These are phyloP conservation scores for Lamproptera curius DNA, from an alignment of 2,888 invertebrate species.

Conservation along the genomic window DNA sequence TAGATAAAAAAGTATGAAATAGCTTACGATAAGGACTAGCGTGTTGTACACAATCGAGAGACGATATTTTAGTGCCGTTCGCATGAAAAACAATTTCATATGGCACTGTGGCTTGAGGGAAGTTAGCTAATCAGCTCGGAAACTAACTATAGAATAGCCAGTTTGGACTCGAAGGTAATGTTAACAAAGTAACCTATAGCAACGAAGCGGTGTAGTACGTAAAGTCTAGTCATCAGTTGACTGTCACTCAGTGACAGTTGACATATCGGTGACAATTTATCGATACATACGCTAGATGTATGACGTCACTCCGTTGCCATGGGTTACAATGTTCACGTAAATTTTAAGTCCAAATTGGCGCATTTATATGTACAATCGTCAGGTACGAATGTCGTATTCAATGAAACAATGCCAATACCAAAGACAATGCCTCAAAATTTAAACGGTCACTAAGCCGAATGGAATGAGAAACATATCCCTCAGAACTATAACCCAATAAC, in stretches of 20 bases:
- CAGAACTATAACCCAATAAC: conserved; percentile 4
- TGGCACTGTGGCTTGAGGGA: conserved; percentile 13
- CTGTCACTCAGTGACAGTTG: too few relatives aligned
- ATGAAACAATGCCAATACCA: conserved; percentile 37
- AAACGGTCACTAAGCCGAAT: conserved; percentile 30
- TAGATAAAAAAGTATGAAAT: conserved; percentile 16
- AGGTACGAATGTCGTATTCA: conserved; percentile 30
- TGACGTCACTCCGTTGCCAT: too few relatives aligned
- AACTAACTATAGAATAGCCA: conserved; percentile 14
- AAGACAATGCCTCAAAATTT: conserved; percentile 42
- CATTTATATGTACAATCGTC: conserved; percentile 17
- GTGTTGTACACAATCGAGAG: conserved; percentile 20
- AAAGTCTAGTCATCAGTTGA: too few relatives aligned
- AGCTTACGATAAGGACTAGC: conserved; percentile 23
- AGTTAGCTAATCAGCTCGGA: conserved; percentile 5
- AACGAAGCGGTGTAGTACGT: too few relatives aligned
- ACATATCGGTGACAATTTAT: too few relatives aligned
- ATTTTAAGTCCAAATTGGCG: too few relatives aligned
- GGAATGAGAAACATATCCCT: conserved; percentile 44
- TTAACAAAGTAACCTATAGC: too few relatives aligned
- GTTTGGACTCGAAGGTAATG: too few relatives aligned
- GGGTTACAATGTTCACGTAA: too few relatives aligned
- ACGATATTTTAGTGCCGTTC: conserved; percentile 21
- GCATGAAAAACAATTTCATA: conserved; percentile 9
- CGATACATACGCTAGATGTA: too few relatives aligned